Conservation (phyloP, 2,888 invertebrate genomes). For the Biston stratarius region DNA sequence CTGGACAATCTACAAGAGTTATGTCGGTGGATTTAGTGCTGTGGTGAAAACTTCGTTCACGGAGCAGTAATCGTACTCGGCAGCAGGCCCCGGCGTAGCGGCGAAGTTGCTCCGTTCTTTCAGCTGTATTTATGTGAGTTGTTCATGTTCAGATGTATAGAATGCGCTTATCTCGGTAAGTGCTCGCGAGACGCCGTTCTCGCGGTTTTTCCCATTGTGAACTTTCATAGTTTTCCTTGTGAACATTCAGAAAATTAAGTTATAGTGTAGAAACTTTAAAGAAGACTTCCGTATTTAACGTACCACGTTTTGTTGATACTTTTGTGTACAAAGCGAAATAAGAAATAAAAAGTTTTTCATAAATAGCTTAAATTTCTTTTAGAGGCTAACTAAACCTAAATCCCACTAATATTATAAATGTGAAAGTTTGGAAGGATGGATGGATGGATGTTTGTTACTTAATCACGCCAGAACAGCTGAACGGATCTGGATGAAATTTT, state of each 20-base stretch:
- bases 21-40: no score
- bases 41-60: not conserved
- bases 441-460: no score
- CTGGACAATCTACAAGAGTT: no score
- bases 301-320: not conserved
- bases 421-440: no score
- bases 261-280: slow-evolving; percentile 17
- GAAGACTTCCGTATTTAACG: not conserved
- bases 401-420: no score
- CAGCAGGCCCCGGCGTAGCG: slow-evolving; percentile 12
- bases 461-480: no score
- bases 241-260: slow-evolving; percentile 40
- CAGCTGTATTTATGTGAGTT: slow-evolving; percentile 56
- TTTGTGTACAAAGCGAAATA: not conserved
- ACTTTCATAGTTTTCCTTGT: slow-evolving; percentile 26
- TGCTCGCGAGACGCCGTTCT: slow-evolving; percentile 45
- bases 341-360: no score
- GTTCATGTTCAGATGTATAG: slow-evolving; percentile 45
- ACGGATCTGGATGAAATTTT: no score
- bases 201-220: slow-evolving; percentile 44
- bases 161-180: slow-evolving; percentile 49
- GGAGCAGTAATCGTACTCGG: slow-evolving; percentile 35
- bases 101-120: slow-evolving; percentile 39
- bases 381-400: no score
- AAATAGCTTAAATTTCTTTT: no score